Conservation (phyloP, 2,888 invertebrate genomes). For the Halocaridina rubra region DNA sequence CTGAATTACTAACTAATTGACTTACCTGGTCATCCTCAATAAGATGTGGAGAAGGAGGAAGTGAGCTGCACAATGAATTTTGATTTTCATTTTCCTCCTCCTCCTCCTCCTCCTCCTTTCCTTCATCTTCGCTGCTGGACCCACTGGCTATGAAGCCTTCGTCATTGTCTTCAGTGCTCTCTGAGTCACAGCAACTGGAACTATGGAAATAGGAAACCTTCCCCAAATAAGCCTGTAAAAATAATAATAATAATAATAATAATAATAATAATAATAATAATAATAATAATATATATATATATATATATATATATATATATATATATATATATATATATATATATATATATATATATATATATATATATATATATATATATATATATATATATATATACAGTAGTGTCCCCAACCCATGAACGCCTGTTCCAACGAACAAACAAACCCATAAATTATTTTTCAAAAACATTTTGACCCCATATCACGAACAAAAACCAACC, state of each 20-base stretch:
- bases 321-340: slow-evolving; percentile 1
- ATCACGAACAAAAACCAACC: no score
- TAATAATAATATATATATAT: background rate
- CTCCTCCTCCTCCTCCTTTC: background rate
- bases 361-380: background rate
- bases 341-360: slow-evolving; percentile 6
- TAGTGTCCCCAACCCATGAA: no score
- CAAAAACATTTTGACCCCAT: no score
- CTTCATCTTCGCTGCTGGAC: slow-evolving; percentile 31
- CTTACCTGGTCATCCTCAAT: background rate
- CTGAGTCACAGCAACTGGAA: slow-evolving; percentile 12
- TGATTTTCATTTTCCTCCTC: slow-evolving; percentile 9
- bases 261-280: background rate
- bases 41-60: background rate
- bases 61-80: background rate
- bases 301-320: slow-evolving; percentile 2
- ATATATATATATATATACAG: background rate
- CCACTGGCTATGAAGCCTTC: slow-evolving; percentile 51
- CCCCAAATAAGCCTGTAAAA: slow-evolving; percentile 17
- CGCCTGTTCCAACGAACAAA: no score
- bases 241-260: background rate
- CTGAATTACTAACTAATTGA: no score
- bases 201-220: slow-evolving; percentile 40
- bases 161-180: slow-evolving; percentile 44
- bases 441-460: no score